Base-by-base conservation (phyloP, 2,888 invertebrate genomes). In the Galerucella nymphaeae region DNA sequence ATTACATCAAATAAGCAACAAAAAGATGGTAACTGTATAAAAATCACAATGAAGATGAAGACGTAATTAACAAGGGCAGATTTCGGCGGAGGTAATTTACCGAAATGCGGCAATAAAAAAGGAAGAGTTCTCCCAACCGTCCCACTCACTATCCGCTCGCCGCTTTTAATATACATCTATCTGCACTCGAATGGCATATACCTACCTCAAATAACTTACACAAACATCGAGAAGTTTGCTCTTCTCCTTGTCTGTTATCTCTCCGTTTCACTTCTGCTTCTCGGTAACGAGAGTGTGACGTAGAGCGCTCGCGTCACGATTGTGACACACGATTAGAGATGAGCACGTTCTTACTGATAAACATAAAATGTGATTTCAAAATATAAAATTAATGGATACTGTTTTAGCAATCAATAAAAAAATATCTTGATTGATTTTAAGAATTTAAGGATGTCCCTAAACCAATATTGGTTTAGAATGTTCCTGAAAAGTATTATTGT, bases 281-380 rank as follows among this genome's bases (percentile, higher is more conserved):
- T 69, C 66, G 71, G 74, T 75, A 76, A 76, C 76, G 76, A 77
- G 77, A 78, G 73, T 77, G 76, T 78, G 79, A 78, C 79, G 78
- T 79, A 74, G 79, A 58, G 45, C 73, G 62, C 67, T 69, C 74
- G 77, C 79, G 78, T 78, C 79, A 78, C 76, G 76, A 74, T 72
- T 77, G 77, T 77, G 77, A 77, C 78, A 77, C 77, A 75, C 74
- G 9, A 23, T 13, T 62, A 38, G 61, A 62, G 61, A 16, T 62
- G 61, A 42, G 61, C 16, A 53, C 16, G 10, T 16, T 18, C 48
- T 16, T 2, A 18, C 16, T 18, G 10, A 53, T 53, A 16, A 53
- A 53, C 14, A 13, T 1, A 13, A 45, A 45, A 45, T 13, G 2
- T 30, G 8, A 30, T 8, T 30, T 30, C 8, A 30, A 23, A 30